A percentile compares a stretch with the other conserved stretches of the same genome.
Conservation (phyloP, 2,888 invertebrate genomes). For the Mythimna ferrago region DNA sequence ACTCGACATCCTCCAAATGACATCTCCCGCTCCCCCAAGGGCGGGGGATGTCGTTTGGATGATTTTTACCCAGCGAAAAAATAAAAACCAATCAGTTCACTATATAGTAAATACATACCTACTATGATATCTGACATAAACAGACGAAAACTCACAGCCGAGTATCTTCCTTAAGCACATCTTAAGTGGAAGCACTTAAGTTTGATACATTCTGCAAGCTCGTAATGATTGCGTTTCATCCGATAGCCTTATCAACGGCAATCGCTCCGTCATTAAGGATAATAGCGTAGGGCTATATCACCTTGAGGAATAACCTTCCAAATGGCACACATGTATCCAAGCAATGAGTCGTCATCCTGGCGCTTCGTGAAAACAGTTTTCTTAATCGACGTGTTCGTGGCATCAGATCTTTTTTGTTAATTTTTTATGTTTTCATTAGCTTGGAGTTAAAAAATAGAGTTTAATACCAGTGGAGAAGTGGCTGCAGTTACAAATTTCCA, state of each 20-base stretch:
- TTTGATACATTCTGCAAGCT: constrained; percentile 52
- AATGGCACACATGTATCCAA: not conserved
- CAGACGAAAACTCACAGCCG: not conserved
- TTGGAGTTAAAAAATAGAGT: not conserved
- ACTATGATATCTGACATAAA: not conserved
- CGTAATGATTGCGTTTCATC: constrained; percentile 56
- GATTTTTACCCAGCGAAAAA: too few species aligned
- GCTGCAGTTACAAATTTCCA: too few species aligned
- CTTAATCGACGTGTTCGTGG: not conserved
- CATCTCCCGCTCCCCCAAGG: too few species aligned
- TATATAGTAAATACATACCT: not conserved
- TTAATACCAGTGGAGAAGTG: too few species aligned
- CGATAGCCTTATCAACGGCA: constrained; percentile 57
- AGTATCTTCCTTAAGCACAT: constrained; percentile 28
- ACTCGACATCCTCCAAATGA: too few species aligned
- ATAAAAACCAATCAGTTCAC: too few species aligned
- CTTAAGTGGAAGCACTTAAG: constrained; percentile 40
- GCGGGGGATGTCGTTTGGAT: too few species aligned
- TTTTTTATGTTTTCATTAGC: constrained; percentile 13
- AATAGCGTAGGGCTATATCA: constrained; percentile 37
- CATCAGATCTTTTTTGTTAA: not conserved
- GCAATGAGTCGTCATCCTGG: not conserved
- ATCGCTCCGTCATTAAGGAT: constrained; percentile 54
- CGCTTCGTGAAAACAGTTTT: not conserved
- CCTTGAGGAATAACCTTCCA: constrained; percentile 18